Conservation (phyloP, 1,140 invertebrate species). For the Drosophila nannoptera region DNA sequence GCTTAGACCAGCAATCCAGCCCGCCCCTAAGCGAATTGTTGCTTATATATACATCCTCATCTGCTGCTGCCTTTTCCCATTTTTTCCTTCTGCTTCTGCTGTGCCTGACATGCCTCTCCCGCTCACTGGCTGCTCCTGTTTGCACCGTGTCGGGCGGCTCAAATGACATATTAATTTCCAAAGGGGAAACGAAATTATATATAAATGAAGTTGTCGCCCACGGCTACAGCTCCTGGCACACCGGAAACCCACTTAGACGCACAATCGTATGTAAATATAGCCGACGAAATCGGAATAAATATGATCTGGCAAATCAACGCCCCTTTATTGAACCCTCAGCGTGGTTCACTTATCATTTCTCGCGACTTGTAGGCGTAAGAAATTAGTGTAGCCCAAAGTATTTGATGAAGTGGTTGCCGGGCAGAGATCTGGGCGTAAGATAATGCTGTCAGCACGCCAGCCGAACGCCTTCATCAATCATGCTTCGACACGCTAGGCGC, state of each 20-base stretch:
- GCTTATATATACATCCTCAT: constrained; percentile 39
- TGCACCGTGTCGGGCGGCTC: constrained; percentile 44
- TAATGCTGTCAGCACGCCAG: constrained; percentile 54
- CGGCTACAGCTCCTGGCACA: neutral
- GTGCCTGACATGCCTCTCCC: constrained; percentile 18
- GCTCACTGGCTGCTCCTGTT: constrained; percentile 14
- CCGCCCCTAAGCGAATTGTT: constrained; percentile 55
- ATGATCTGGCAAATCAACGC: constrained; percentile 73
- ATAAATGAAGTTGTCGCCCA: constrained; percentile 71
- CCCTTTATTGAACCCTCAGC: constrained; percentile 10
- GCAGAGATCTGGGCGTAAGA: constrained; percentile 22
- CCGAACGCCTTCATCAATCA: constrained; percentile 63
- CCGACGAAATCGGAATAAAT: constrained; percentile 64
- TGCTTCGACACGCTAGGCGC: constrained; percentile 29
- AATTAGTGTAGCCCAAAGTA: constrained; percentile 40
- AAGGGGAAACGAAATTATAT: constrained; percentile 76
- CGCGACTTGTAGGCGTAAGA: constrained; percentile 13
- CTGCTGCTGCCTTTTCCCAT: constrained; percentile 9
- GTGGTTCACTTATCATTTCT: constrained; percentile 36
- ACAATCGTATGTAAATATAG: constrained; percentile 71
- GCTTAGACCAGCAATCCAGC: constrained; percentile 16
- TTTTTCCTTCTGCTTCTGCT: neutral
- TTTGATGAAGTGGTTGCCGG: constrained; percentile 57
- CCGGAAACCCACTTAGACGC: constrained; percentile 31
- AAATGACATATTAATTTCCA: constrained; percentile 78